A percentile compares a stretch with the other conserved stretches of the same genome.
Conservation (phyloP, 2,113 vertebrate species). For the Plecturocebus donacophilus region DNA sequence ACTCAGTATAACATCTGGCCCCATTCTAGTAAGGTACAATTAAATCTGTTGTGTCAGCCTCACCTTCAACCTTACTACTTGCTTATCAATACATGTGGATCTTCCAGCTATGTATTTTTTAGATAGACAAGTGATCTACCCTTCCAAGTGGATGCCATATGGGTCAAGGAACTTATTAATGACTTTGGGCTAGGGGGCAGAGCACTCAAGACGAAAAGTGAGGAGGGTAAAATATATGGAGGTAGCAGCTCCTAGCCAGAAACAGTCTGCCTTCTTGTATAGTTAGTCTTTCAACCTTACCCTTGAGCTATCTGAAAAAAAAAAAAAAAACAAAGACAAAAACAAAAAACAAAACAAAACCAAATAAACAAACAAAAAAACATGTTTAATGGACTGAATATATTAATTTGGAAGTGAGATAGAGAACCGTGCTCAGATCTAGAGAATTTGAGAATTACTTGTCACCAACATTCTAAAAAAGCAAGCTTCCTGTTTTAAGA, state of each 20-base stretch:
- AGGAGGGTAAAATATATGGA: neutral
- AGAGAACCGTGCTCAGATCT: neutral
- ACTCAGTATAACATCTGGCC: neutral
- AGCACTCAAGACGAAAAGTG: neutral
- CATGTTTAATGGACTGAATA: neutral
- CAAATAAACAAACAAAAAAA: too few species aligned
- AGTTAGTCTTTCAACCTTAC: neutral
- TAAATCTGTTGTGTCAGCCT: neutral
- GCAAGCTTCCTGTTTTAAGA: conserved; percentile 3
- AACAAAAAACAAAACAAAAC: neutral
- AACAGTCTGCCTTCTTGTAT: neutral
- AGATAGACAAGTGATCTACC: neutral
- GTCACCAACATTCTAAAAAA: neutral
- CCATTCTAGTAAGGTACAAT: neutral
- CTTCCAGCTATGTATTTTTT: neutral
- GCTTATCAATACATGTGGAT: neutral
- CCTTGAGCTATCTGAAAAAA: neutral
- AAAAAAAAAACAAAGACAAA: neutral
- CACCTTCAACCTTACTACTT: neutral
- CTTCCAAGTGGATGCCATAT: neutral
- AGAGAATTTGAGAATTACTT: neutral
- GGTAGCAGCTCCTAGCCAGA: neutral
- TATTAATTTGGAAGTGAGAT: neutral
- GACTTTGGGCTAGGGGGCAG: neutral
- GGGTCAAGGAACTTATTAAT: neutral